phyloP scores from a whole-genome alignment of 2,888 invertebrate genomes.

The Cremastinae sp. region DNA sequence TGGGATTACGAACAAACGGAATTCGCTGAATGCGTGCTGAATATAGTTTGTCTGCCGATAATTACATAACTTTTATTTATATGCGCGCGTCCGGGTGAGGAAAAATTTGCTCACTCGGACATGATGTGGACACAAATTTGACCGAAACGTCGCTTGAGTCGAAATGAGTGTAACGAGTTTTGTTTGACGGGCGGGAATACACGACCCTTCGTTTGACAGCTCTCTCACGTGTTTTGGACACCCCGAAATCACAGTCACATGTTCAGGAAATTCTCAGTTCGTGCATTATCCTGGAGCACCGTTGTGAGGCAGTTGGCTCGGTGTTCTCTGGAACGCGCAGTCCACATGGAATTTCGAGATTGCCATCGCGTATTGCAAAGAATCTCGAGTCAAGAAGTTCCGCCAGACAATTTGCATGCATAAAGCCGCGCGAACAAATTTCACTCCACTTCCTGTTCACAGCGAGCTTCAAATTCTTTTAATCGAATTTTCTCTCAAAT shows the following conservation, averaged over 20 bases:
- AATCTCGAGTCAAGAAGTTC: constrained; percentile 45
- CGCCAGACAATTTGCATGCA: constrained; percentile 61
- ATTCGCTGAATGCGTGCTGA: constrained; percentile 6
- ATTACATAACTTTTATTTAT: constrained; percentile 55
- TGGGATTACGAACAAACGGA: constrained; percentile 49
- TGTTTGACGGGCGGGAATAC: too few species aligned
- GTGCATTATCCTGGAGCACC: constrained; percentile 36
- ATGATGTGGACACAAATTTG: too few species aligned
- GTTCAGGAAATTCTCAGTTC: constrained; percentile 47
- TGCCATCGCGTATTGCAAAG: constrained; percentile 39
- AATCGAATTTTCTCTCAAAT: too few species aligned
- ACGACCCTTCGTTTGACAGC: too few species aligned
- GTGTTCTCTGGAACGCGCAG: constrained; percentile 38
- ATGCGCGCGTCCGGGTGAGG: too few species aligned
- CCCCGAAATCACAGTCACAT: neutral
- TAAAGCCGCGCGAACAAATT: constrained; percentile 54
- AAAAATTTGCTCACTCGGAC: too few species aligned
- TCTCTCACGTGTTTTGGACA: too few species aligned
- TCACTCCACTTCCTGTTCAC: constrained; percentile 20
- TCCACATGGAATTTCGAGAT: constrained; percentile 22
- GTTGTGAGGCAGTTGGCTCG: constrained; percentile 26
- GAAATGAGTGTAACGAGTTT: too few species aligned
- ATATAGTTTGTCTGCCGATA: constrained; percentile 31
- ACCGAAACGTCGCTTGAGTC: too few species aligned
- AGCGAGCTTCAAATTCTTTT: too few species aligned